Evolutionary conservation across 1,140 invertebrate species (phyloP), one percentile per base, ranked within the genome.

Genomic region (Heterodera carotae): DNA sequence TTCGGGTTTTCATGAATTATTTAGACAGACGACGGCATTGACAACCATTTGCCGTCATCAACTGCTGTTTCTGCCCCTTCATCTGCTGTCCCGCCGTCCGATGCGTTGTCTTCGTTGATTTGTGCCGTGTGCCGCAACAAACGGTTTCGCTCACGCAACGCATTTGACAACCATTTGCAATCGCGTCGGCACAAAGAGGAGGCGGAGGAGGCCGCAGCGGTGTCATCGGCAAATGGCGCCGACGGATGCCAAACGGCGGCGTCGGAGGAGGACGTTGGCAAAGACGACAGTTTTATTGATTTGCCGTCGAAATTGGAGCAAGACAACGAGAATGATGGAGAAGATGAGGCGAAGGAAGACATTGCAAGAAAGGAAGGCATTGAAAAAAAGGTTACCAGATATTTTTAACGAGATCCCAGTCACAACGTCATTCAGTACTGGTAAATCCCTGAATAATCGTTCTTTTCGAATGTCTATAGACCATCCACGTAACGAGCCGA

Each of bases 151-250:
- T 92, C 91, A 29, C 89, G 92, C 81, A 96, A 96, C 88, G 92
- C 96, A 0, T 94, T 92, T 88, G 91, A 92, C 22, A 97, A 96
- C 89, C 97, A 99, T 89, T 84, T 94, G 10, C 91, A 93, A 77
- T 97, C 95, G 29, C 97, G 96, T 85, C 96, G 95, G 85, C 97
- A 99, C 86, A 93, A 93, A 85, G 91, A 93, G 10, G 76, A 66
- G 56, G 59, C 36, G 22, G 22, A n/a, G 18, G 73, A 69, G 33
- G 60, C 25, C n/a, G 56, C 62, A 33, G 69, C 22, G 12, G 33
- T 71, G 53, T 69, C 69, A 27, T 70, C 75, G n/a, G 74, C 27
- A 34, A 18, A 31, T 56, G 5, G 34, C 6, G 2, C 67, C 25
- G 2, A 89, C 34, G 33, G 80, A 56, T 36, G 79, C 29, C 74